Evolutionary conservation across 1,140 invertebrate genomes (phyloP).

Genomic region (Galendromus occidentalis): DNA sequence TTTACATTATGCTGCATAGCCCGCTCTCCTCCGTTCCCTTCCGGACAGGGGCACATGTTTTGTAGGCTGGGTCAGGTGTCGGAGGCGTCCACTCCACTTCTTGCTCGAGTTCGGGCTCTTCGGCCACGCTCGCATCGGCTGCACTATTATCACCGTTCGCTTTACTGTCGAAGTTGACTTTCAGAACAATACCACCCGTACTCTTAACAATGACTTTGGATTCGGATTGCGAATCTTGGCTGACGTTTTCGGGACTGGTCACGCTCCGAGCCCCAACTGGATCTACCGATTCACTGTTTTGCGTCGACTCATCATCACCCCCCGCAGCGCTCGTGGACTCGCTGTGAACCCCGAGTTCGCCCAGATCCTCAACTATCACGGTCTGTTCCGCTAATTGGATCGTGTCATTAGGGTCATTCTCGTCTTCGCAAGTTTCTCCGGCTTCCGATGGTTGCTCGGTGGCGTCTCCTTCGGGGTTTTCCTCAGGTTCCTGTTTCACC

Average conservation of each 20-base stretch:
- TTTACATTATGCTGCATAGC: constrained; percentile 3
- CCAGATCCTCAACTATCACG: constrained; percentile 1
- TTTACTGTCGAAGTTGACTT: not conserved
- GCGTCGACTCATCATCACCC: not conserved
- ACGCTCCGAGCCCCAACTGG: too few species aligned
- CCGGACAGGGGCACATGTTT: not conserved
- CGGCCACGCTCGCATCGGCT: not conserved
- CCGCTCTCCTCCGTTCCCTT: not conserved
- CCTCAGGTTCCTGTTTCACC: too few species aligned
- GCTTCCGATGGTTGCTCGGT: not conserved
- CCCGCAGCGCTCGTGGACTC: not conserved
- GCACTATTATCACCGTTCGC: not conserved
- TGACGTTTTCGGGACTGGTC: too few species aligned
- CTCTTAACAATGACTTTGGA: not conserved
- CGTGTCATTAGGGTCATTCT: not conserved
- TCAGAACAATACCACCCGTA: not conserved
- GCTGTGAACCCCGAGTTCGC: not conserved
- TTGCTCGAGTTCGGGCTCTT: not conserved
- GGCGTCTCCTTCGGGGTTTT: not conserved
- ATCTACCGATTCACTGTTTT: not conserved
- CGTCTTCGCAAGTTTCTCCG: not conserved
- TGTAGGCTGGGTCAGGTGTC: not conserved
- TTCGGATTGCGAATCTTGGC: too few species aligned
- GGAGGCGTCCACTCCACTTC: not conserved
- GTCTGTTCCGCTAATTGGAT: not conserved